These are phyloP conservation scores for Matsumurasca onukii DNA, from an alignment of 1,140 invertebrate species.

Conservation along the genomic window DNA sequence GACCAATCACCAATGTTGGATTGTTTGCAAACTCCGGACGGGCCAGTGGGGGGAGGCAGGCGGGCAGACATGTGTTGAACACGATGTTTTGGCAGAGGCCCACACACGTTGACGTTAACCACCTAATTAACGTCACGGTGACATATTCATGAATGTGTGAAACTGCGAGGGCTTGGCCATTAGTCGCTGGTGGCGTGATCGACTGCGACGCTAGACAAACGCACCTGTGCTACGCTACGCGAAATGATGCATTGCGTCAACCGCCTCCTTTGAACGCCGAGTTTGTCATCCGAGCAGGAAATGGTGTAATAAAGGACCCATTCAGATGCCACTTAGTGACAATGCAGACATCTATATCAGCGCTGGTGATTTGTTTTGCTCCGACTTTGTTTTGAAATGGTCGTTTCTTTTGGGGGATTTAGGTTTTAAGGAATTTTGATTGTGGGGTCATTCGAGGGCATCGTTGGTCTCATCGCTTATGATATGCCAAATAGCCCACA, in stretches of 20 bases:
- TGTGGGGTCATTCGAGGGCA: too few species aligned
- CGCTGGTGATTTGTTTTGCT: too few species aligned
- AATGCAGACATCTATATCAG: too few species aligned
- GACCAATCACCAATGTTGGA: too few species aligned
- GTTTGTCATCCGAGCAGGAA: constrained; percentile 12
- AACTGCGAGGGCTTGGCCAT: constrained; percentile 15
- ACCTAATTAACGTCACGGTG: constrained; percentile 29
- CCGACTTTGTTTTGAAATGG: too few species aligned
- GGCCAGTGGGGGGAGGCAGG: background rate
- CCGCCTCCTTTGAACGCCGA: background rate
- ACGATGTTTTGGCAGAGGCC: constrained; percentile 22
- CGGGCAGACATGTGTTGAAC: constrained; percentile 19
- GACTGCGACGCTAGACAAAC: constrained; percentile 4
- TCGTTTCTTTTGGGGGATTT: too few species aligned
- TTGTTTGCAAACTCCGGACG: background rate
- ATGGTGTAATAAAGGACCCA: too few species aligned
- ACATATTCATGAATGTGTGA: constrained; percentile 32
- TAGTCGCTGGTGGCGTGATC: constrained; percentile 3
- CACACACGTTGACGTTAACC: constrained; percentile 25
- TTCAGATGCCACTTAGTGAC: too few species aligned
- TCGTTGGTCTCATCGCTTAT: too few species aligned
- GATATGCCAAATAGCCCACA: too few species aligned
- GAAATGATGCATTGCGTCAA: background rate
- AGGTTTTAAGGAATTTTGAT: too few species aligned
- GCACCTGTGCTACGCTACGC: background rate